Conservation (phyloP, 2,888 invertebrate genomes). For the Griposia aprilina region DNA sequence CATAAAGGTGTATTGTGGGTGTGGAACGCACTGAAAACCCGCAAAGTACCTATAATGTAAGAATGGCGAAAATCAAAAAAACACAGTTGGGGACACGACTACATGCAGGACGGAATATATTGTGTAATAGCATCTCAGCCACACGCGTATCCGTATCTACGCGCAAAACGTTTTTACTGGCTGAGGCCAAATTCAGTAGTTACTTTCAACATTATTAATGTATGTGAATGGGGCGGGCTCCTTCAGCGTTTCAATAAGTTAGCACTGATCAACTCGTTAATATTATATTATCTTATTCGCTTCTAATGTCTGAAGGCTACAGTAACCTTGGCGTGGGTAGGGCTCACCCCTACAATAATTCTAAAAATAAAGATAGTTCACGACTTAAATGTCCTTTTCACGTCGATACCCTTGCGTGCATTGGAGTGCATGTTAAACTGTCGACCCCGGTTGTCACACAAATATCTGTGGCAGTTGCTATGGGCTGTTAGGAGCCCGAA, state of each 20-base stretch:
- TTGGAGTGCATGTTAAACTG: not conserved
- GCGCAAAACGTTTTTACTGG: not conserved
- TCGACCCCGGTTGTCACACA: not conserved
- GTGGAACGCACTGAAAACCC: not conserved
- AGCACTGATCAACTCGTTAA: slow-evolving; percentile 27
- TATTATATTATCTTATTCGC: slow-evolving; percentile 25
- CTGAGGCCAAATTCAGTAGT: not conserved
- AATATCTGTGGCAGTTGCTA: not conserved
- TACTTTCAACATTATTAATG: slow-evolving; percentile 19
- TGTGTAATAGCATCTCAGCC: not conserved
- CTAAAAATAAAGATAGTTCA: slow-evolving; percentile 24
- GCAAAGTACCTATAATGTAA: not conserved
- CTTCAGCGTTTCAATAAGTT: slow-evolving; percentile 19
- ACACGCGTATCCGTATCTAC: too few species aligned
- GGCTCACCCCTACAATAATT: slow-evolving; percentile 14
- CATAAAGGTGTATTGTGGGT: not conserved
- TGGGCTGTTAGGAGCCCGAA: not conserved
- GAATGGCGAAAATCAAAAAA: not conserved
- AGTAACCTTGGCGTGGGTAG: slow-evolving; percentile 3
- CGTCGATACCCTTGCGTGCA: slow-evolving; percentile 1
- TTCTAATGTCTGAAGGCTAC: slow-evolving; percentile 1
- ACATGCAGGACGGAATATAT: not conserved
- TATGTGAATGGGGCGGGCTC: not conserved
- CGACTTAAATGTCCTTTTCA: not conserved
- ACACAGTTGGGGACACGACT: too few species aligned